phyloP scores from a whole-genome alignment of 2,113 vertebrate genomes.

The Bolborhynchus lineola region DNA sequence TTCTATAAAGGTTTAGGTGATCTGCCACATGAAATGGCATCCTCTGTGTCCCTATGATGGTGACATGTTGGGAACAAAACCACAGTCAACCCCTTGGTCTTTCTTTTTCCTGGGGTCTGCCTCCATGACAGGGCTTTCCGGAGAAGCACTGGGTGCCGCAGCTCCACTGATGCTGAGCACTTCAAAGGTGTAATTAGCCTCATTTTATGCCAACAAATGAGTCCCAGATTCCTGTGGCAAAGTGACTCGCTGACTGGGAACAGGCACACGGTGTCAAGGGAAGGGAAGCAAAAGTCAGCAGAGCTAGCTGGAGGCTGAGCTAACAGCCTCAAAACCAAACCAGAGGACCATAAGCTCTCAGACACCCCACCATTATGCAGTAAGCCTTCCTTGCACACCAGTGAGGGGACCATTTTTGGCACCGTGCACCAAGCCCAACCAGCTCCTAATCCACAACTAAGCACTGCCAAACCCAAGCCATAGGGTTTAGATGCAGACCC shows the following conservation, averaged over 20 bases:
- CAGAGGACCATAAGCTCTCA: neutral
- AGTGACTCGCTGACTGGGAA: neutral
- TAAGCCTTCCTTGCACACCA: accelerated
- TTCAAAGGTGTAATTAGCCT: neutral
- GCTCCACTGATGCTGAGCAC: neutral
- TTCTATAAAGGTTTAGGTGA: neutral
- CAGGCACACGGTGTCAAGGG: neutral
- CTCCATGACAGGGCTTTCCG: neutral
- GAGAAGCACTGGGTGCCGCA: neutral
- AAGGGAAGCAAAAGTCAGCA: neutral
- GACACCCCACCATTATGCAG: accelerated
- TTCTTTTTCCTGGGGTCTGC: neutral
- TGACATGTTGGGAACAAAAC: neutral
- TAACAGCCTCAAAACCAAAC: neutral
- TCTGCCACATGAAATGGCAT: neutral
- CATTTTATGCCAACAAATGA: neutral
- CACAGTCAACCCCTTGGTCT: neutral
- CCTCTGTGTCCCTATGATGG: neutral
- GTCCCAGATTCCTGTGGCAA: neutral
- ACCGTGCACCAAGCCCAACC: neutral
- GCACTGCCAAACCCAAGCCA: accelerated
- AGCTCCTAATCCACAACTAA: neutral
- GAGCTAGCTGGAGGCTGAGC: neutral
- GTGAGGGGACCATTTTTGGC: accelerated
- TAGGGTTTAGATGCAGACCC: neutral